Conservation (phyloP, 2,797 vertebrate species). For the Dromococcyx pavoninus region DNA sequence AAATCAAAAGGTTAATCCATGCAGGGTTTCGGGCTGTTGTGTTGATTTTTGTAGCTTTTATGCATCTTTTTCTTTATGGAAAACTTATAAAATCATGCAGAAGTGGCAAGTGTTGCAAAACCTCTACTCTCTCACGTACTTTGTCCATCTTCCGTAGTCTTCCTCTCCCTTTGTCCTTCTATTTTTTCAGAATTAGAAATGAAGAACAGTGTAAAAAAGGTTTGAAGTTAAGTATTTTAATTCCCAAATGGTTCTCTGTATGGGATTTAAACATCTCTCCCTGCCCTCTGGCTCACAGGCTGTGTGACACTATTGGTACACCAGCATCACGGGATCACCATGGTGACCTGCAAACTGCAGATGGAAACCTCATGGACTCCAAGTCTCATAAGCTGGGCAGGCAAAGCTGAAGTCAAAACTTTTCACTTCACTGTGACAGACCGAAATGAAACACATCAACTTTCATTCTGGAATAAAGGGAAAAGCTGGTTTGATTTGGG, state of each 20-base stretch:
- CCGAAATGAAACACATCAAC: background rate
- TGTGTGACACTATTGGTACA: background rate
- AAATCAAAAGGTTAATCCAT: background rate
- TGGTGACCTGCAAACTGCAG: background rate
- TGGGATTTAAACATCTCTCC: background rate
- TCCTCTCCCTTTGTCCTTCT: background rate
- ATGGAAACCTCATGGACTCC: fast-evolving
- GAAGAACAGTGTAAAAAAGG: background rate
- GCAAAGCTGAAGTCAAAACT: background rate
- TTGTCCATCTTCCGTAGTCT: background rate
- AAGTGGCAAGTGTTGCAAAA: background rate
- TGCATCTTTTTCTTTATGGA: background rate
- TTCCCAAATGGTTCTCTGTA: fast-evolving
- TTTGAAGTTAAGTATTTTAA: background rate
- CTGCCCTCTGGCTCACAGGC: background rate
- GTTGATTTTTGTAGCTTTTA: background rate
- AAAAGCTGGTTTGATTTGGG: background rate
- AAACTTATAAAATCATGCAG: background rate
- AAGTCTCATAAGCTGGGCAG: background rate
- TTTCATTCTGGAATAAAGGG: background rate
- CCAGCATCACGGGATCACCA: fast-evolving
- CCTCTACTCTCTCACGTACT: background rate
- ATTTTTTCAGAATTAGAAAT: background rate
- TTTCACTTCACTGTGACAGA: background rate
- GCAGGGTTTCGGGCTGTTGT: background rate